A percentile compares a stretch with the other conserved stretches of the same genome.
These are phyloP conservation scores for Leucophenga maculata DNA, from an alignment of 2,888 invertebrate species.

Conservation along the genomic window DNA sequence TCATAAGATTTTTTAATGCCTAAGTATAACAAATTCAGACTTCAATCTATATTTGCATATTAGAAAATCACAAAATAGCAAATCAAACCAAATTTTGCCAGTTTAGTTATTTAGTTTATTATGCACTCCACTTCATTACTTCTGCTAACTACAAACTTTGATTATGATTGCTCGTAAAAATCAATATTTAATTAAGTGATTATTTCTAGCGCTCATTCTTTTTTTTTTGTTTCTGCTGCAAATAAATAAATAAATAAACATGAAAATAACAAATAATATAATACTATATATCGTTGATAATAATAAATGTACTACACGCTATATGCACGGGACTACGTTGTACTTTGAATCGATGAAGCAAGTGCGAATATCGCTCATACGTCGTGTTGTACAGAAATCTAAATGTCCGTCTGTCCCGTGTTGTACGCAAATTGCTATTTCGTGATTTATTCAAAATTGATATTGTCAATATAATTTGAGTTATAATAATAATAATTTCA, in stretches of 20 bases:
- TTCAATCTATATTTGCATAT: too few species aligned
- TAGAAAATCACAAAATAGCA: not conserved
- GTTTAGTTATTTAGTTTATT: not conserved
- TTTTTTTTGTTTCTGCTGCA: not conserved
- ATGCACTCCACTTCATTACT: not conserved
- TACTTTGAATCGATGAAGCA: not conserved
- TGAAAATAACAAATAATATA: constrained; percentile 2
- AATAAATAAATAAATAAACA: constrained; percentile 3
- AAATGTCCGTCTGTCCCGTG: constrained; percentile 35
- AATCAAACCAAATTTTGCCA: constrained; percentile 2
- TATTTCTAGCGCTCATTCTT: not conserved
- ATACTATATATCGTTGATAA: not conserved
- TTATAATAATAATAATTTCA: constrained; percentile 38
- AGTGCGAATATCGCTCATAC: constrained; percentile 4
- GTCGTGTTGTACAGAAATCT: not conserved
- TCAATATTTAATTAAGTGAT: constrained; percentile 18
- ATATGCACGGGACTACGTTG: not conserved
- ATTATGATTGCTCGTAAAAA: constrained; percentile 12
- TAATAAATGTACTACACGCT: constrained; percentile 2
- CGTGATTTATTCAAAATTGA: constrained; percentile 58
- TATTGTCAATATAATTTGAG: constrained; percentile 44
- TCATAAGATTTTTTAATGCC: too few species aligned
- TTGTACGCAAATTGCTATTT: constrained; percentile 62
- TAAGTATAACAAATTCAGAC: too few species aligned
- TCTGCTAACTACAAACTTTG: not conserved